Evolutionary conservation across 2,113 vertebrate genomes (phyloP).

Genomic region (Hippolais icterina): DNA sequence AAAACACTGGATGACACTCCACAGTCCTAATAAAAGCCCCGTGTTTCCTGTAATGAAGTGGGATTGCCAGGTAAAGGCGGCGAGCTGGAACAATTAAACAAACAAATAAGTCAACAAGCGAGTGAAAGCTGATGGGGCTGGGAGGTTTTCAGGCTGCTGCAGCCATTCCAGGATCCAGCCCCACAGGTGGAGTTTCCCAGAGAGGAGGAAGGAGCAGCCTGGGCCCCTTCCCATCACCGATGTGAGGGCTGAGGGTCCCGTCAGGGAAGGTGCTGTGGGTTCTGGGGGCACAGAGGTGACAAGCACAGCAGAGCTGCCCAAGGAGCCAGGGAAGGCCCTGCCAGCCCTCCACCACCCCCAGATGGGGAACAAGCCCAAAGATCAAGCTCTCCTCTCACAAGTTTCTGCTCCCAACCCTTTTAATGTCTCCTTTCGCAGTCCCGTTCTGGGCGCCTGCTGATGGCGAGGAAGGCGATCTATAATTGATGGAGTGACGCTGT

Average conservation of each 20-base stretch:
- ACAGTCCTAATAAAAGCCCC: background rate
- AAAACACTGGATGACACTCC: background rate
- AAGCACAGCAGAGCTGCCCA: background rate
- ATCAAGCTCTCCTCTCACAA: background rate
- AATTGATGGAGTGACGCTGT: conserved; percentile 69
- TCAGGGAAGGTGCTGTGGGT: rapidly evolving
- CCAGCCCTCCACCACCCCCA: background rate
- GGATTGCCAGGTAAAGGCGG: conserved; percentile 3
- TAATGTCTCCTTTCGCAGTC: background rate
- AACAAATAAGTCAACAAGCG: background rate
- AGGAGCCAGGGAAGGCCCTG: background rate
- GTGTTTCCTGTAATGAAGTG: background rate
- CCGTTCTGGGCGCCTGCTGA: background rate
- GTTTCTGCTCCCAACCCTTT: background rate
- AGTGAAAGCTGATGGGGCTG: background rate
- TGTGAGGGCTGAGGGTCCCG: rapidly evolving
- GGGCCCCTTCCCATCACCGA: rapidly evolving
- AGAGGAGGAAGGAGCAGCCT: background rate
- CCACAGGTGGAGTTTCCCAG: rapidly evolving
- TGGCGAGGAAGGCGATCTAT: conserved; percentile 60
- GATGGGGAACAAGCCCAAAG: rapidly evolving
- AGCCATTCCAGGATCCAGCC: background rate
- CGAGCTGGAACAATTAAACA: background rate
- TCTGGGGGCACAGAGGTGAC: rapidly evolving
- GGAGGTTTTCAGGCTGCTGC: background rate